Percentiles rank a stretch among this genome's conserved stretches.
phyloP scores from a whole-genome alignment of 2,888 invertebrate genomes.

The Meteorus colon region DNA sequence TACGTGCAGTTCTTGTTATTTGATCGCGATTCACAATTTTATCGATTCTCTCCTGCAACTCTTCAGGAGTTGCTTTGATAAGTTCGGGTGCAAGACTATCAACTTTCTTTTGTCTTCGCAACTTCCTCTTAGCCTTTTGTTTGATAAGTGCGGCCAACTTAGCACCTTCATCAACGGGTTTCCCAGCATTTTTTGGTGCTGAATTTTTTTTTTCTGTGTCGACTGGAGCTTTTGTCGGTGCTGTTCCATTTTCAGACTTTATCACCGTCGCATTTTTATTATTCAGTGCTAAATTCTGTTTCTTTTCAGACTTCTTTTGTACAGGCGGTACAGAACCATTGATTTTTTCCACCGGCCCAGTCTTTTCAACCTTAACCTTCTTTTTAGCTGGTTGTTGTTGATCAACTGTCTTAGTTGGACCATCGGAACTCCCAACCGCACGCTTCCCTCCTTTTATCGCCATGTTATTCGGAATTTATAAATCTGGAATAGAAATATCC shows the following conservation, averaged over 20 bases:
- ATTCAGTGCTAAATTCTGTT: background rate
- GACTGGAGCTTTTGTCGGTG: background rate
- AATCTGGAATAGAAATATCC: background rate
- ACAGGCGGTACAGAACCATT: slow-evolving; percentile 30
- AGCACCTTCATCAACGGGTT: background rate
- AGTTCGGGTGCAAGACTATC: slow-evolving; percentile 43
- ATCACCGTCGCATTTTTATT: slow-evolving; percentile 26
- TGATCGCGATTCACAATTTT: slow-evolving; percentile 53
- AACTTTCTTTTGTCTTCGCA: slow-evolving; percentile 38
- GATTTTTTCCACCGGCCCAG: background rate
- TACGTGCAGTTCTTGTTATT: slow-evolving; percentile 58
- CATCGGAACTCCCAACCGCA: slow-evolving; percentile 28
- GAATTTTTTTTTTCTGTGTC: slow-evolving; percentile 9
- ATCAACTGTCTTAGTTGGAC: background rate
- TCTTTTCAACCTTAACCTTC: slow-evolving; percentile 35
- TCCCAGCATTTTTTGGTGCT: background rate
- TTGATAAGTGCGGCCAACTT: background rate
- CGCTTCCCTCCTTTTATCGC: slow-evolving; percentile 52
- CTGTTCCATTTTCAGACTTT: slow-evolving; percentile 1
- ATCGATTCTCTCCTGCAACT: slow-evolving; percentile 54
- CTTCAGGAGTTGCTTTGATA: slow-evolving; percentile 42
- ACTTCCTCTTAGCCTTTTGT: slow-evolving; percentile 29
- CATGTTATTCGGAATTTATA: slow-evolving; percentile 26
- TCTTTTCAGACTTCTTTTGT: slow-evolving; percentile 40
- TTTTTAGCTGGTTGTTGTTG: slow-evolving; percentile 12